Percentiles rank a stretch among this genome's conserved stretches.
Evolutionary conservation across 2,113 vertebrate genomes (phyloP).

Genomic region (Ceyx melanurus): DNA sequence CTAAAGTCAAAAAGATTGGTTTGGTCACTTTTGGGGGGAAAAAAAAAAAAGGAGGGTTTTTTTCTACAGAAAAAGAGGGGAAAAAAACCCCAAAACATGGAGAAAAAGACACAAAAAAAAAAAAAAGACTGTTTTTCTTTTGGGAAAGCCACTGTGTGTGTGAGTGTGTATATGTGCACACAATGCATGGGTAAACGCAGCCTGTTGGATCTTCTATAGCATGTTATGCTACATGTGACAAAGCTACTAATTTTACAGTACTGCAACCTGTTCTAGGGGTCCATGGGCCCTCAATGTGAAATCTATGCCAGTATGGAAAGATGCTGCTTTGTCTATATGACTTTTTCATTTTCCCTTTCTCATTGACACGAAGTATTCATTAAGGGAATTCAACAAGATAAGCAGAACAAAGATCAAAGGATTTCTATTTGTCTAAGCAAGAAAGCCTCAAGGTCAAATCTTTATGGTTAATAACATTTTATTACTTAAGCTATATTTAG

Average conservation of each 20-base stretch:
- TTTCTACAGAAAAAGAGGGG: neutral
- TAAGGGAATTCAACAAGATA: slow-evolving; percentile 38
- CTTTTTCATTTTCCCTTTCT: slow-evolving; percentile 33
- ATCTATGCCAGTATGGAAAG: slow-evolving; percentile 72
- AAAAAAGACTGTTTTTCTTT: slow-evolving; percentile 48
- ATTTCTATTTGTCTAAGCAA: slow-evolving; percentile 33
- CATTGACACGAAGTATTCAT: slow-evolving; percentile 9
- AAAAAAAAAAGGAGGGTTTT: slow-evolving; percentile 21
- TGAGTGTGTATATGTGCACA: slow-evolving; percentile 11
- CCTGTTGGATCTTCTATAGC: slow-evolving; percentile 58
- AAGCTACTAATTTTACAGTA: slow-evolving; percentile 75
- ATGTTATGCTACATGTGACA: slow-evolving; percentile 66
- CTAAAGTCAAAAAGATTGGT: slow-evolving; percentile 47
- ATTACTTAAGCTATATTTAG: slow-evolving; percentile 36
- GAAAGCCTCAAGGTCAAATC: neutral
- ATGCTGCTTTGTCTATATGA: slow-evolving; percentile 79
- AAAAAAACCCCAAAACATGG: neutral
- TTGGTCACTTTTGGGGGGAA: slow-evolving; percentile 36
- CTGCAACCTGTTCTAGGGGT: slow-evolving; percentile 61
- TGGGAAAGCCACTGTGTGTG: slow-evolving; percentile 58
- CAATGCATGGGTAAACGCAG: slow-evolving; percentile 18
- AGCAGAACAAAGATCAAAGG: slow-evolving; percentile 37
- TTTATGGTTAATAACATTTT: slow-evolving; percentile 9
- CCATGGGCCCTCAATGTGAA: slow-evolving; percentile 77
- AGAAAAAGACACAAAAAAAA: neutral